These are phyloP conservation scores for Heliothis peltigera DNA, from an alignment of 2,888 invertebrate genomes.

Conservation along the genomic window DNA sequence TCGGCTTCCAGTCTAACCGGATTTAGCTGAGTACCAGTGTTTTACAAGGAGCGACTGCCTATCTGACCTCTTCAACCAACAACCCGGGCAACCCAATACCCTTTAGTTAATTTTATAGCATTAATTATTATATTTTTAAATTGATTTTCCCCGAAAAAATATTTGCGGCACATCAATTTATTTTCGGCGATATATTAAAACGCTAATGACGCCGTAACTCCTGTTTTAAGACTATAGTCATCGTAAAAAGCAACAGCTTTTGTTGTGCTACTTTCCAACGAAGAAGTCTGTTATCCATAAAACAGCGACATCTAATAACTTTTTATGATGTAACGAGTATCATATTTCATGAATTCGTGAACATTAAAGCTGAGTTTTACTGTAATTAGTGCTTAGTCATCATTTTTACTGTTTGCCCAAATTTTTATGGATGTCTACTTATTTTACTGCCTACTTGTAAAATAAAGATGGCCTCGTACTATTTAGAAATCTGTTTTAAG, in stretches of 20 bases:
- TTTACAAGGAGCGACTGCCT: too few species aligned
- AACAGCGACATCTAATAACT: conserved; percentile 62
- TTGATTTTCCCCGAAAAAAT: conserved; percentile 42
- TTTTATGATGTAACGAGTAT: conserved; percentile 63
- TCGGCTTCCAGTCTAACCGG: too few species aligned
- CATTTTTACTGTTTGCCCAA: conserved; percentile 11
- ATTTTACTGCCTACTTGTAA: background rate
- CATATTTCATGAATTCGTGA: conserved; percentile 56
- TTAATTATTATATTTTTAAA: conserved; percentile 19
- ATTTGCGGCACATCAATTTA: conserved; percentile 51
- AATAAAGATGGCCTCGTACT: too few species aligned
- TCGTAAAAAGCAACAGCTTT: conserved; percentile 62
- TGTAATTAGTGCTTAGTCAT: conserved; percentile 31
- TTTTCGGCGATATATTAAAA: conserved; percentile 50
- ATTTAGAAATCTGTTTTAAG: too few species aligned
- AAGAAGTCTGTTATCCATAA: conserved; percentile 55
- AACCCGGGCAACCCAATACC: too few species aligned
- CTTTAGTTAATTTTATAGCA: too few species aligned
- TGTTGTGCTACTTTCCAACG: conserved; percentile 54
- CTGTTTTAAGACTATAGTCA: conserved; percentile 60
- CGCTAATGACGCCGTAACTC: conserved; percentile 61
- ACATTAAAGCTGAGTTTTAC: conserved; percentile 33
- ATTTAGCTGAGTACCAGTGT: too few species aligned
- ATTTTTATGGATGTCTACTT: conserved; percentile 1
- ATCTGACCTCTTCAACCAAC: too few species aligned